phyloP scores from a whole-genome alignment of 2,797 vertebrate genomes.

The Poeciliopsis paucimaculata region DNA sequence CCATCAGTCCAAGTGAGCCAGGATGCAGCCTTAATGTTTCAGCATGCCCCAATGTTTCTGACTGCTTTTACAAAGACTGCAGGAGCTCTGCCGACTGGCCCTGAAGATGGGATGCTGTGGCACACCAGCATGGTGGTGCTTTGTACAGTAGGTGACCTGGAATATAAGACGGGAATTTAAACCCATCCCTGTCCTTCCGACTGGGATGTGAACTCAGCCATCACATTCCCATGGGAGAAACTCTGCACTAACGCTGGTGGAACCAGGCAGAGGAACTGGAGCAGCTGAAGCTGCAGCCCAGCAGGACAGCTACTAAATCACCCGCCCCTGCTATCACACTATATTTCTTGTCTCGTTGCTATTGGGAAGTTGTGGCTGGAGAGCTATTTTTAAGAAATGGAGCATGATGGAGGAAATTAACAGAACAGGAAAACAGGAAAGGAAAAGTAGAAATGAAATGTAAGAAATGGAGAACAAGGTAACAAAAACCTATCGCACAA shows the following conservation, averaged over 20 bases:
- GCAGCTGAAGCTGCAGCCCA: slow-evolving; percentile 47
- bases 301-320: slow-evolving; percentile 52
- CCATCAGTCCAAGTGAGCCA: neutral
- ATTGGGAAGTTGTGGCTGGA: slow-evolving; percentile 14
- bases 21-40: slow-evolving; percentile 28
- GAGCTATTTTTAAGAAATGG: slow-evolving; percentile 57
- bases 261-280: slow-evolving; percentile 49
- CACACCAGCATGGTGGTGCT: neutral
- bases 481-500: neutral
- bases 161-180: slow-evolving; percentile 39
- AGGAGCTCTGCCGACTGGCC: neutral
- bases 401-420: slow-evolving; percentile 23
- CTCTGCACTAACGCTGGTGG: slow-evolving; percentile 28
- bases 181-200: slow-evolving; percentile 9
- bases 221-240: slow-evolving; percentile 29
- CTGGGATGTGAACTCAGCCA: slow-evolving; percentile 42
- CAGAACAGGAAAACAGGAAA: neutral
- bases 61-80: slow-evolving; percentile 16
- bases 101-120: neutral
- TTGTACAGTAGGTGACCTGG: slow-evolving; percentile 51
- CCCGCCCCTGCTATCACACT: slow-evolving; percentile 13
- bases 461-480: neutral
- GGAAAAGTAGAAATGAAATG: neutral
- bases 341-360: slow-evolving; percentile 43
- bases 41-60: neutral